Evolutionary conservation across 1,140 invertebrate genomes (phyloP), one percentile per base, ranked within the genome.

Genomic region (Lasioglossum albipes): DNA sequence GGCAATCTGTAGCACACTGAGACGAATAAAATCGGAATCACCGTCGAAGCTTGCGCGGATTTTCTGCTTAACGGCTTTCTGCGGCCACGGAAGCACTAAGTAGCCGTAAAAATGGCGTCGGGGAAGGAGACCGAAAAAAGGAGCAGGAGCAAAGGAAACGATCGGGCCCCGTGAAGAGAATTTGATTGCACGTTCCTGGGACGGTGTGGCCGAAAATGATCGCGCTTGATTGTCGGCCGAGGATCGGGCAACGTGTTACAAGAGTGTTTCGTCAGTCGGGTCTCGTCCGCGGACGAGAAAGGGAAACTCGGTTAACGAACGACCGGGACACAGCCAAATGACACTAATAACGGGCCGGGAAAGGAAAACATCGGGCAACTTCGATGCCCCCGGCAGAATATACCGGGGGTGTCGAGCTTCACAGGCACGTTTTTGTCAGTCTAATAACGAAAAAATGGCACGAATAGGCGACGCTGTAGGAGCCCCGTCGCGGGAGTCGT

Each of bases 1-100:
- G 59, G 77, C 84, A 66, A 85, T 79, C 78, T 72, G 66, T 74
- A 16, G 83, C 54, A 45, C 59, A 52, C 16, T 41, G n/a, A 27
- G 36, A 45, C 52, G 62, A 22, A 16, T 59, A 18, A 22, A 68
- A 68, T 59, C 49, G 36, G 36, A 45, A 76, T 69, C 52, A n/a
- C 13, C 52, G 16, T n/a, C 45, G 22, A 18, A 45, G 75, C 31
- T 45, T 42, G 49, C 52, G 1, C 52, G 65, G 65, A 69, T 76
- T 76, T 54, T 27, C 49, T 18, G 49, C 49, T 57, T 49, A 68
- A 68, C 42, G 66, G 42, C 12, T 10, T 7, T 41, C n/a, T 2
- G 20, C 42, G 3, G 66, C n/a, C 12, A 49, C 66, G 45, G 66
- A 68, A 45, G 66, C 42, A n/a, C 49, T 42, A 41, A 49, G 49